Evolutionary conservation across 1,140 invertebrate species (phyloP), one percentile per base, ranked within the genome.

Genomic region (Brevipalpus yothersi): DNA sequence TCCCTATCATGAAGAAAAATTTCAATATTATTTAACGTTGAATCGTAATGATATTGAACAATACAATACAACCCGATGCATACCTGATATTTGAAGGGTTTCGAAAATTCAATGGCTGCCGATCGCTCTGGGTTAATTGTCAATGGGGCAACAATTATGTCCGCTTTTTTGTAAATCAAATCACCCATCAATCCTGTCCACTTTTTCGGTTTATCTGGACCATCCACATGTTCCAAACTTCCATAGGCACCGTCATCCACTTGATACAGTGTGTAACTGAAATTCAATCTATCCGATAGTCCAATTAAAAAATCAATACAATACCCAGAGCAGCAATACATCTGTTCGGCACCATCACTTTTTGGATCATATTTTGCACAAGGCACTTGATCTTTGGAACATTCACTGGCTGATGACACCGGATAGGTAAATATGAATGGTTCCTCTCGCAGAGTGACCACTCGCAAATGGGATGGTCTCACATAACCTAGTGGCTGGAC

Each of bases 91-190:
- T 98, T 96, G 73, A 97, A 99, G 31, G 94, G 94, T 72, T 97
- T 97, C 67, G 91, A 94, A 72, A 99, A 98, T 69, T 97, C 93
- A 64, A 98, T 95, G 67, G 86, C 40, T 21, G 54, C 19, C 5
- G 92, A 91, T 67, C 94, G 75, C 76, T 98, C 93, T n/a, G 93
- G 92, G 74, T 93, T 97, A 66, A 98, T 97, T 45, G 92, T 96
- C 54, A 98, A 75, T 45, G 94, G 93, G 54, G 93, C 94, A 8
- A 97, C 90, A 63, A 96, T 94, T 82, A 98, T 86, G 75, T 98
- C 94, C 4, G 91, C 91, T 64, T 82, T 75, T 69, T 92, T 86
- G 65, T 82, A 79, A 11, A 96, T 86, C 63, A 98, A 71, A 73
- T 98, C 91, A 11, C 89, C 91, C 64, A 98, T 91, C 62, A 97